Evolutionary conservation across 1,140 invertebrate genomes (phyloP).

Genomic region (Portunus trituberculatus): DNA sequence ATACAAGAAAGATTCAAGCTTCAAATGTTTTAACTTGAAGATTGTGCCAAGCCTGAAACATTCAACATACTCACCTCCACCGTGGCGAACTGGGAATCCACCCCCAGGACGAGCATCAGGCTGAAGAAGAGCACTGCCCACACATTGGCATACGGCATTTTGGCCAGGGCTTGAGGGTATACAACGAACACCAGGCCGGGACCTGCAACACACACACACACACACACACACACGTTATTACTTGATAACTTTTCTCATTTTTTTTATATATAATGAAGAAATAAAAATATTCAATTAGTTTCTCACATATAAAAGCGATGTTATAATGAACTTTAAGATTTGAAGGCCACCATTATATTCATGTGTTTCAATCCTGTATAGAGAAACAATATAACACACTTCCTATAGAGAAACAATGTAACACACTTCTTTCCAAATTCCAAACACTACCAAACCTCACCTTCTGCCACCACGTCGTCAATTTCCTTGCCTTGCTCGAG

Average conservation of each 20-base stretch:
- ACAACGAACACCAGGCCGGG: conserved; percentile 94
- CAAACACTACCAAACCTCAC: conserved; percentile 81
- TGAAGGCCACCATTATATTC: too few species aligned
- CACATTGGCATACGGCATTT: conserved; percentile 91
- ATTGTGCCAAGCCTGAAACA: not conserved
- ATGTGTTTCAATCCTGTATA: too few species aligned
- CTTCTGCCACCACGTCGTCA: conserved; percentile 90
- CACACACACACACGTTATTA: conserved; percentile 41
- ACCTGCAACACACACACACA: conserved; percentile 82
- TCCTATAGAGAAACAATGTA: conserved; percentile 66
- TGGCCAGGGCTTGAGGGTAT: conserved; percentile 93
- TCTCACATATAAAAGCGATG: too few species aligned
- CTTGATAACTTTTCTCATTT: too few species aligned
- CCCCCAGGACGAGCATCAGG: conserved; percentile 92
- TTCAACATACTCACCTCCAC: conserved; percentile 70
- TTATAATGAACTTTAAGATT: too few species aligned
- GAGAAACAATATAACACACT: not conserved
- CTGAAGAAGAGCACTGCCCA: conserved; percentile 95
- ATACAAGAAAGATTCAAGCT: too few species aligned
- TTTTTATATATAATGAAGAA: too few species aligned
- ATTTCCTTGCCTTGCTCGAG: conserved; percentile 88
- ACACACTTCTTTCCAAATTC: conserved; percentile 57
- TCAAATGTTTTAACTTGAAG: too few species aligned
- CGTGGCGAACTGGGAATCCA: conserved; percentile 91
- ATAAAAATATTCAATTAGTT: too few species aligned